A percentile compares a stretch with the other conserved stretches of the same genome.
Evolutionary conservation across 1,140 invertebrate genomes (phyloP).

Genomic region (Lanistes nyassanus): DNA sequence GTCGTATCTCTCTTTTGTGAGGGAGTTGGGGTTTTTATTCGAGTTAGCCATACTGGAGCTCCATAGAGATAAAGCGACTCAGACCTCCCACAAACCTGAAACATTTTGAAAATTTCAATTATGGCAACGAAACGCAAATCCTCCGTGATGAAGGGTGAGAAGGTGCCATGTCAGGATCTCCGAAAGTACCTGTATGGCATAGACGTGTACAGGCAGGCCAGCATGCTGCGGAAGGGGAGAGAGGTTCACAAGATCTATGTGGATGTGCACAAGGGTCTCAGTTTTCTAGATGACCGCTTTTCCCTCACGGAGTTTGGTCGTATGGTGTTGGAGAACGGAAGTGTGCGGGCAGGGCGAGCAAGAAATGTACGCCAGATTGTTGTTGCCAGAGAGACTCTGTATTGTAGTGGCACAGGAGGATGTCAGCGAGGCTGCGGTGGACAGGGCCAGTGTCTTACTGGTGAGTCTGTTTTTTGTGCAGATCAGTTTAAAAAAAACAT

Average conservation of each 20-base stretch:
- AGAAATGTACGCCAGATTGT: conserved; percentile 62
- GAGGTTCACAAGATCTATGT: conserved; percentile 62
- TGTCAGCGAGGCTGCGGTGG: conserved; percentile 59
- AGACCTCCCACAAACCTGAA: neutral
- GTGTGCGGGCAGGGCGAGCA: conserved; percentile 54
- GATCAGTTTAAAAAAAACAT: neutral
- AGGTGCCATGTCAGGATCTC: conserved; percentile 54
- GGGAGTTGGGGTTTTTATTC: neutral
- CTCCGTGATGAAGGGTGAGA: conserved; percentile 45
- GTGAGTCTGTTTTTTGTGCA: conserved; percentile 34
- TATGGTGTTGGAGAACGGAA: conserved; percentile 57
- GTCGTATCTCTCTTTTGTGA: neutral
- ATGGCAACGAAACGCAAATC: conserved; percentile 15
- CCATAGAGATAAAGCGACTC: conserved; percentile 1
- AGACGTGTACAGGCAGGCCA: conserved; percentile 53
- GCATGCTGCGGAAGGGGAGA: conserved; percentile 59
- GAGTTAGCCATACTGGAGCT: neutral
- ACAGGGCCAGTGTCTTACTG: conserved; percentile 56
- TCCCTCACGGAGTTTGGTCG: conserved; percentile 58
- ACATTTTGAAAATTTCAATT: neutral
- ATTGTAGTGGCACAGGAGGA: conserved; percentile 57
- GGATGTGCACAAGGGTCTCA: conserved; percentile 57
- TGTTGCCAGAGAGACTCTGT: conserved; percentile 57
- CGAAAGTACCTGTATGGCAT: conserved; percentile 55
- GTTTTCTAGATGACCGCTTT: conserved; percentile 60